Base-by-base conservation (phyloP, 64 coral and sea anemone species). In the Astreopora myriophthalma region DNA sequence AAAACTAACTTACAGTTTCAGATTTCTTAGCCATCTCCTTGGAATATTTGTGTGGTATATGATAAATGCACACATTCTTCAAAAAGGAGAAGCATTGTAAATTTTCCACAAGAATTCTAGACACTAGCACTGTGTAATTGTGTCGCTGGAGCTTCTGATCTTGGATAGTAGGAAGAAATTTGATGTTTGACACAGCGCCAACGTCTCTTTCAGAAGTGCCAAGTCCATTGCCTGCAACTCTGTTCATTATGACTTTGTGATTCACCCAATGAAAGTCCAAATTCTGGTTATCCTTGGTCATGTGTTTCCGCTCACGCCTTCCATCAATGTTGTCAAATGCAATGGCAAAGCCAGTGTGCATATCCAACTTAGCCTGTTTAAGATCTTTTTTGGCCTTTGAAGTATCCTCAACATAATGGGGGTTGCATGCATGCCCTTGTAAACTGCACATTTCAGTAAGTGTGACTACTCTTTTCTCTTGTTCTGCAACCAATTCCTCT, bases 41-140 rank as follows among this genome's bases (percentile, higher is more conserved):
- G 8, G 60, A 52, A 32, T 94, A 89, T 65, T 89, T 89, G 67
- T 94, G 92, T 29, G 92, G 92, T 17, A 89, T 94, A 24, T 94
- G 86, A 62, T 76, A 49, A 67, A 94, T 40, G 29, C 86, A 89
- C 49, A 34, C 86, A 88, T 84, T 61, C 22, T 89, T 94, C 8
- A 94, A 63, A 30, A 30, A 20, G 36, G 72, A 12, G 26, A 94
- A 77, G 8, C 33, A 69, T 73, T 81, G 22, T 12, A 94, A 89
- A 39, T 89, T 52, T 13, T 94, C 78, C 0, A 89, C 86, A 22
- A 94, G 24, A 28, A 89, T 48, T 63, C 92, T 52, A 16, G 86
- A 81, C 9, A 85, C 55, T 20, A 94, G 57, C 20, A 94, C 71
- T 11, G 27, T 63, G 48, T 94, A 94, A n/a, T 94, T 72, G 65